Evolutionary conservation across 2,888 invertebrate genomes (phyloP), one percentile per base, ranked within the genome.

Genomic region (Pyralis farinalis): DNA sequence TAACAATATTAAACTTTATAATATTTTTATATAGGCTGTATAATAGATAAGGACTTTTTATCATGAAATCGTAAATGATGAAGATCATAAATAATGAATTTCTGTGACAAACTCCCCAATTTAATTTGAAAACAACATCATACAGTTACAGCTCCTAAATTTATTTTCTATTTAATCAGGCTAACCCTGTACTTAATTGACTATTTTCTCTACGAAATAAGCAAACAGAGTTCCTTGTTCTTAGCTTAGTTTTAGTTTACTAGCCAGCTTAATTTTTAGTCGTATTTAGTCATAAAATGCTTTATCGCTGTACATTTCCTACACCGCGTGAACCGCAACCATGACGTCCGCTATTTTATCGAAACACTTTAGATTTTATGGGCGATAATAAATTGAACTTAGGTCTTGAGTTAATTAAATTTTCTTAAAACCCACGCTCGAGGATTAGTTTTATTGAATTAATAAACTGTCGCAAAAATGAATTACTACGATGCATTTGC

Each of bases 401-500:
- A 43, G 39, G 35, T 34, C 49, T 40, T 34, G 46, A 40, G 42
- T 40, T 47, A 45, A 47, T 47, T 47, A 45, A 50, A 47, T 50
- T 49, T 39, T 39, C 39, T 39, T 31, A 32, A 39, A 39, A 33
- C 39, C 27, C 31, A 39, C 27, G 39, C 32, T 33, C 7, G 32
- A n/a, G 38, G 38, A 38, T 38, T 38, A 38, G 12, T 27, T 32
- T 32, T 33, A 39, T 32, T 28, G 11, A 7, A 28, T 16, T 34
- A 32, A 12, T 32, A 25, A 12, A 27, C 27, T 32, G 27, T 27
- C 32, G 25, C 7, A 5, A 25, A 21, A n/a, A n/a, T n/a, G n/a
- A 21, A 21, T 21, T 21, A 21, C 3, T 21, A 21, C 7, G 21
- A 21, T 21, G 21, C 21, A 21, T 21, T 21, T 21, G 21, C n/a